Evolutionary conservation across 1,140 invertebrate species (phyloP).

Genomic region (Brachionus angularis): DNA sequence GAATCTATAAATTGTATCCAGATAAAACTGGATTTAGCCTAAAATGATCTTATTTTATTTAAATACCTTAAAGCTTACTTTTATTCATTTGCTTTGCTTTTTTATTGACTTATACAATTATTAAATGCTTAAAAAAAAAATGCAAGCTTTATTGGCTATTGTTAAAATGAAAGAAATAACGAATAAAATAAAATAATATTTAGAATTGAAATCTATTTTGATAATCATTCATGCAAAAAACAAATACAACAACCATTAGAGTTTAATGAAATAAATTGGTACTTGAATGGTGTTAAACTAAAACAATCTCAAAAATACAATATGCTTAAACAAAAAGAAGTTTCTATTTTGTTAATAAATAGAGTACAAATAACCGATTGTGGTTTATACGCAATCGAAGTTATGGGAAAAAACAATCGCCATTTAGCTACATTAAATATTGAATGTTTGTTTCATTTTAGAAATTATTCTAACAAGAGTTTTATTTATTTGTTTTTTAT

Average conservation of each 20-base stretch:
- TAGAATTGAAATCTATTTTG: conserved; percentile 41
- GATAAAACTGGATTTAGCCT: no score
- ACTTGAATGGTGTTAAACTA: conserved; percentile 26
- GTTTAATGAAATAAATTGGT: conserved; percentile 26
- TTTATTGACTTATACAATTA: no score
- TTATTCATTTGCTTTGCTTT: no score
- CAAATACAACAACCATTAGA: conserved; percentile 35
- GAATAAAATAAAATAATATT: no score
- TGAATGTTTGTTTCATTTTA: no score
- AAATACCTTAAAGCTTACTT: no score
- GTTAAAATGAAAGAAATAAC: no score
- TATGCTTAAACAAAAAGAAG: conserved; percentile 7
- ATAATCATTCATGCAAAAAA: conserved; percentile 25
- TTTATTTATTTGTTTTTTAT: neutral
- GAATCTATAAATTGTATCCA: no score
- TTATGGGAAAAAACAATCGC: conserved; percentile 28
- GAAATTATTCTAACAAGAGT: neutral
- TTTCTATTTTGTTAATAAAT: conserved; percentile 21
- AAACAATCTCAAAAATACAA: conserved; percentile 38
- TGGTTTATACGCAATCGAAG: conserved; percentile 31
- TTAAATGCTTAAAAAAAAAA: no score
- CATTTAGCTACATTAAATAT: conserved; percentile 8
- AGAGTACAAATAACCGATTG: conserved; percentile 27
- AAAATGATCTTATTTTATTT: no score
- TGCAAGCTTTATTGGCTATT: no score